Percentiles rank a stretch among this genome's conserved stretches.
phyloP scores from a whole-genome alignment of 2,797 vertebrate genomes.

The Thalassophryne amazonica region DNA sequence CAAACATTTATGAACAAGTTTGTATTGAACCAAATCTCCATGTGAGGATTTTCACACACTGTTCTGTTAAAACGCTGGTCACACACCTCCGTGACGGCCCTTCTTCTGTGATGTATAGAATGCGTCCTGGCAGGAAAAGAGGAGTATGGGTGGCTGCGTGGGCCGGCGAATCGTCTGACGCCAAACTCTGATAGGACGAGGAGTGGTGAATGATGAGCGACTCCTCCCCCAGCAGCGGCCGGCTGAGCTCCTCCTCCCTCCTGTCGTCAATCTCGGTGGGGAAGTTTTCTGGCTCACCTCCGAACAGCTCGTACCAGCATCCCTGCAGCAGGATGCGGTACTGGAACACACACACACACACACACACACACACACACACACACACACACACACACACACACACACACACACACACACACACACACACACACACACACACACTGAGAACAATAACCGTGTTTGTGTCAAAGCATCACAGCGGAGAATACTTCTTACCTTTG shows the following conservation, averaged over 20 bases:
- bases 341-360: conserved; percentile 58
- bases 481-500: conserved; percentile 83
- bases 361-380: background rate
- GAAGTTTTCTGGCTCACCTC: conserved; percentile 85
- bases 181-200: conserved; percentile 81
- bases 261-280: conserved; percentile 90
- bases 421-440: background rate
- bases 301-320: conserved; percentile 93
- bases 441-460: no score
- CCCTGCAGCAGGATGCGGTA: conserved; percentile 92
- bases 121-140: conserved; percentile 87
- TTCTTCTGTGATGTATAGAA: conserved; percentile 89
- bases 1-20: no score
- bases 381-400: background rate
- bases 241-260: conserved; percentile 77
- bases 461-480: no score
- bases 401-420: background rate
- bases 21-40: no score
- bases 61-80: no score
- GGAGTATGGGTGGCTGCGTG: conserved; percentile 80
- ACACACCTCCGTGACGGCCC: conserved; percentile 81
- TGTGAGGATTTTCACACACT: no score
- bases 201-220: conserved; percentile 84
- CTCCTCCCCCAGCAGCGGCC: conserved; percentile 91
- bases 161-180: conserved; percentile 79